Evolutionary conservation across 2,113 vertebrate genomes (phyloP), one percentile per base, ranked within the genome.

Genomic region (Colinus virginianus): DNA sequence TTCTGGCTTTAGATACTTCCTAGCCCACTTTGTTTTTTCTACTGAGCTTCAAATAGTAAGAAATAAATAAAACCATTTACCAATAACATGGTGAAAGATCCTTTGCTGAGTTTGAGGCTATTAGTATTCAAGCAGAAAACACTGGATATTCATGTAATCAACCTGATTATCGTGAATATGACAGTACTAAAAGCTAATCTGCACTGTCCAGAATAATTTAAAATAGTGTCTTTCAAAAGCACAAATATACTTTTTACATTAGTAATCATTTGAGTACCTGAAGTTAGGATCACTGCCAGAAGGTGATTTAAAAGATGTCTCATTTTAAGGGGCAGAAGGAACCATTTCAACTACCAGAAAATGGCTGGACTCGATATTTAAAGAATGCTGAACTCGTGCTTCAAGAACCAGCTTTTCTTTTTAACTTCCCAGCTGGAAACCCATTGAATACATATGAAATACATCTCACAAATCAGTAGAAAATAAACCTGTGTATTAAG

Each of bases 1-100:
- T 91, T 90, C 78, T 58, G 2, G 88, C 92, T 95, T 88, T 94
- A 96, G 78, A 92, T 40, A 51, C 67, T 81, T 94, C 85, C 43
- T 40, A 90, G 90, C 74, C 88, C 88, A 49, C 92, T 91, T 92
- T 68, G 56, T 82, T 87, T 95, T 32, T 94, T 76, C 62, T 81
- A 26, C 43, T 48, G 51, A 69, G 62, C 62, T 83, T 76, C 70
- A 94, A 88, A 72, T 59, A 49, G 18, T 56, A 81, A 46, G 46
- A 87, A 90, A 51, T 4, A 7, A 84, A 87, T 3, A 63, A 94
- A 84, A 58, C 55, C 25, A 45, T 88, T 94, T 83, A 83, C 78
- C 38, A 91, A 82, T 16, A 90, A 59, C 0, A 13, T 18, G 4
- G 51, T 5, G 46, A 55, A 89, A 53, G 69, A 12, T 4, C 11